Percentiles rank a stretch among this genome's conserved stretches.
Conservation (phyloP, 2,888 invertebrate species). For the Drosophila eohydei region DNA sequence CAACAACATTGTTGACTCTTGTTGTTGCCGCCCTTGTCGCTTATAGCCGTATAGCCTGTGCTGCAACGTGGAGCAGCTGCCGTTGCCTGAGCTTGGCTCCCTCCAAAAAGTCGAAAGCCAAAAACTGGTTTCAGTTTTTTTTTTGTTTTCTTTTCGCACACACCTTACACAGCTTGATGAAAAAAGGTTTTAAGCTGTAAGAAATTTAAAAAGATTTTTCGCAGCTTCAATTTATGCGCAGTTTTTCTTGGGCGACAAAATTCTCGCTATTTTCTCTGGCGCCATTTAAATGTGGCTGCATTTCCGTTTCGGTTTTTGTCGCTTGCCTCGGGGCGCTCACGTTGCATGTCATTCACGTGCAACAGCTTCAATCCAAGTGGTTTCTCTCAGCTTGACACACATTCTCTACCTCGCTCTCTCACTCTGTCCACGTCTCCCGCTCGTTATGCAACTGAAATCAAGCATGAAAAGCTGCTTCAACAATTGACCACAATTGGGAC, state of each 20-base stretch:
- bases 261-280: constrained; percentile 33
- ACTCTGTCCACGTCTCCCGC: constrained; percentile 17
- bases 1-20: constrained; percentile 21
- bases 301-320: constrained; percentile 48
- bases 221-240: constrained; percentile 2
- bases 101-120: constrained; percentile 25
- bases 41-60: constrained; percentile 51
- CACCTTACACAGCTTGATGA: constrained; percentile 24
- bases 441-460: constrained; percentile 71
- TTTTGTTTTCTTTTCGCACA: constrained; percentile 9
- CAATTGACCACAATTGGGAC: constrained; percentile 80
- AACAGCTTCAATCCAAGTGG: constrained; percentile 12
- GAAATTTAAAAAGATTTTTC: neutral
- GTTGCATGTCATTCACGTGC: constrained; percentile 45
- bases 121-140: constrained; percentile 63
- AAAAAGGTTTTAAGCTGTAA: constrained; percentile 3
- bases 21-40: constrained; percentile 50
- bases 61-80: constrained; percentile 54
- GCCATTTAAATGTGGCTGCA: constrained; percentile 58
- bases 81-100: constrained; percentile 14
- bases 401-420: constrained; percentile 35
- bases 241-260: constrained; percentile 1
- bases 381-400: constrained; percentile 56
- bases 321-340: constrained; percentile 34
- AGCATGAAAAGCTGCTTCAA: constrained; percentile 62